Evolutionary conservation across 2,888 invertebrate genomes (phyloP).

Genomic region (Cryptus viduatorius): DNA sequence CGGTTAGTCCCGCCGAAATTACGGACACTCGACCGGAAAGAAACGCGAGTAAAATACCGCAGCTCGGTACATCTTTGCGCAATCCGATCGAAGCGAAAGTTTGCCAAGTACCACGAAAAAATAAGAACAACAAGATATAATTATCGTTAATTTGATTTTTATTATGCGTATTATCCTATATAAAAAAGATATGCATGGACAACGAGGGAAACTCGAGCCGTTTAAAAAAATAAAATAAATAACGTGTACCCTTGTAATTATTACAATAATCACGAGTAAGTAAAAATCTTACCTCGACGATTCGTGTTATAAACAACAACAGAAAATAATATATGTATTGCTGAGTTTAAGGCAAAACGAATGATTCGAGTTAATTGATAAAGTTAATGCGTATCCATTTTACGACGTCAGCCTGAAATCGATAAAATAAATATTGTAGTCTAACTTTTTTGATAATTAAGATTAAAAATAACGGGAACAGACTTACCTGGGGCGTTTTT

Average conservation of each 20-base stretch:
- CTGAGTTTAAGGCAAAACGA: neutral
- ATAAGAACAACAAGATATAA: conserved; percentile 17
- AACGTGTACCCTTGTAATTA: no score
- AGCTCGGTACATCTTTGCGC: conserved; percentile 24
- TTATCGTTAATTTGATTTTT: neutral
- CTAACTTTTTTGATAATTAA: neutral
- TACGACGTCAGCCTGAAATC: conserved; percentile 35
- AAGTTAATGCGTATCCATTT: neutral
- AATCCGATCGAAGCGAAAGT: conserved; percentile 24
- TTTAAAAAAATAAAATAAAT: no score
- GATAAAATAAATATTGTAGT: neutral
- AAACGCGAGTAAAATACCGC: conserved; percentile 15
- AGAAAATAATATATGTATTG: neutral
- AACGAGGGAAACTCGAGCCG: no score
- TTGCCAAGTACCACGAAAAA: conserved; percentile 10
- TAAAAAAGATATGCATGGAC: no score
- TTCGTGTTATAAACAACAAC: neutral
- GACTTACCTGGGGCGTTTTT: conserved; percentile 43
- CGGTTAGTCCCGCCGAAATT: conserved; percentile 6
- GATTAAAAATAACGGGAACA: neutral
- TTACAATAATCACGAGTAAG: neutral
- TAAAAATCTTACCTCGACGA: conserved; percentile 2
- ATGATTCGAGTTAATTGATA: neutral
- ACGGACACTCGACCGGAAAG: neutral
- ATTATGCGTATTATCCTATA: no score